Conservation (phyloP, 2,113 vertebrate species). For the Stictonetta naevosa region DNA sequence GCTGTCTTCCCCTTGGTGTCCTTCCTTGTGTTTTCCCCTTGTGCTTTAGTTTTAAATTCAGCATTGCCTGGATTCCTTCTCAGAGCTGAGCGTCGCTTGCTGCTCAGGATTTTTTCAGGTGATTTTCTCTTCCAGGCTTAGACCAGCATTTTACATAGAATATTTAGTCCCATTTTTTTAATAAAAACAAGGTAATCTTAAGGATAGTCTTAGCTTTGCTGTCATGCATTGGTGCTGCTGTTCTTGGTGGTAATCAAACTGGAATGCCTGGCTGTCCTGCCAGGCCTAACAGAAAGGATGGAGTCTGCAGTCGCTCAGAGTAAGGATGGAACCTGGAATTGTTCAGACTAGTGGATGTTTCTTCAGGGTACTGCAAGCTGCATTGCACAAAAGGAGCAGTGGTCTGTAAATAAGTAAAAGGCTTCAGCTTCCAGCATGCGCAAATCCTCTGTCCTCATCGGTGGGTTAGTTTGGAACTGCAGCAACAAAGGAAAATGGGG, state of each 20-base stretch:
- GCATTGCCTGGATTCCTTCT: not conserved
- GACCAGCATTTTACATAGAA: not conserved
- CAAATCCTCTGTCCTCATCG: not conserved
- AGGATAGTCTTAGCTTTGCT: not conserved
- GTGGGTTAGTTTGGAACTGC: not conserved
- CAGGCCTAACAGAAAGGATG: not conserved
- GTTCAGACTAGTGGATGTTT: not conserved
- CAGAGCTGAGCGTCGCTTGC: not conserved
- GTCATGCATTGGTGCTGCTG: not conserved
- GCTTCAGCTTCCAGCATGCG: not conserved
- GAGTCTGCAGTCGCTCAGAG: not conserved
- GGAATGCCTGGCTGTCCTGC: not conserved
- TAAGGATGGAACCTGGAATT: not conserved
- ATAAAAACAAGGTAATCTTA: not conserved
- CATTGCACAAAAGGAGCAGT: slow-evolving; percentile 16
- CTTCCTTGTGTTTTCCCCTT: not conserved
- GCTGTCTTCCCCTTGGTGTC: not conserved
- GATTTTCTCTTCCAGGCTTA: not conserved
- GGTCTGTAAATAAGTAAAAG: not conserved
- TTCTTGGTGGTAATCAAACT: not conserved
- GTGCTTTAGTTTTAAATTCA: not conserved
- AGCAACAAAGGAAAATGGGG: not conserved
- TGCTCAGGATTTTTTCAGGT: not conserved
- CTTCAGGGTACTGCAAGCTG: not conserved
- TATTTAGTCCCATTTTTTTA: not conserved